phyloP scores from a whole-genome alignment of 2,113 vertebrate species.

The Pleuronectes platessa region DNA sequence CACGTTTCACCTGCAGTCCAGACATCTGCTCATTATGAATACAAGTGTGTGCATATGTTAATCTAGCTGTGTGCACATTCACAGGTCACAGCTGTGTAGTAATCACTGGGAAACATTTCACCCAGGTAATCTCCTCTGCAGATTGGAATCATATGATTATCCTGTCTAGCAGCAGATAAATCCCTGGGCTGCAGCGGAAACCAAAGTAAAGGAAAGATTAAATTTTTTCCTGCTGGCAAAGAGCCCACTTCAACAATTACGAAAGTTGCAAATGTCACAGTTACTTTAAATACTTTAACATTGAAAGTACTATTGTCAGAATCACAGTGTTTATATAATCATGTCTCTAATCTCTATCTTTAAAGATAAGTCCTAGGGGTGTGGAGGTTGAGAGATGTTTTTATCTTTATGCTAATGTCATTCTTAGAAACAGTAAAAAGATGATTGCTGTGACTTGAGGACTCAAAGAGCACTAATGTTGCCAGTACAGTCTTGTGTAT shows the following conservation, averaged over 20 bases:
- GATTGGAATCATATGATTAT: slow-evolving; percentile 27
- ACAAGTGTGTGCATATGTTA: background rate
- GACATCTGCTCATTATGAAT: slow-evolving; percentile 12
- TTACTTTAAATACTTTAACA: background rate
- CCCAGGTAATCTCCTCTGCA: slow-evolving; percentile 13
- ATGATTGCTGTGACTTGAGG: background rate
- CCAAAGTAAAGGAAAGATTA: slow-evolving; percentile 21
- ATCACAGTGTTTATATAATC: slow-evolving; percentile 11
- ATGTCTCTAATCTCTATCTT: background rate
- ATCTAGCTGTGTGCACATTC: background rate
- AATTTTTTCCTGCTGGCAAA: slow-evolving; percentile 3
- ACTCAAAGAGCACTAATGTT: background rate
- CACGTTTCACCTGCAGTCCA: slow-evolving; percentile 8
- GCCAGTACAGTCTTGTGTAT: background rate
- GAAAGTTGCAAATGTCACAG: background rate
- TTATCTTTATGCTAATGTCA: background rate
- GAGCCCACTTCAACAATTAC: background rate
- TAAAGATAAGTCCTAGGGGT: background rate
- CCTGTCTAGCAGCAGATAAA: slow-evolving; percentile 19
- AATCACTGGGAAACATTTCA: slow-evolving; percentile 26
- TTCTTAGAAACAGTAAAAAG: background rate
- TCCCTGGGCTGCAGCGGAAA: slow-evolving; percentile 1
- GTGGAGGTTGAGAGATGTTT: background rate
- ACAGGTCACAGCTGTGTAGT: slow-evolving; percentile 24
- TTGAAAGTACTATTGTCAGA: background rate